Evolutionary conservation across 2,797 vertebrate genomes (phyloP), one percentile per base, ranked within the genome.

Genomic region (Balearica regulorum): DNA sequence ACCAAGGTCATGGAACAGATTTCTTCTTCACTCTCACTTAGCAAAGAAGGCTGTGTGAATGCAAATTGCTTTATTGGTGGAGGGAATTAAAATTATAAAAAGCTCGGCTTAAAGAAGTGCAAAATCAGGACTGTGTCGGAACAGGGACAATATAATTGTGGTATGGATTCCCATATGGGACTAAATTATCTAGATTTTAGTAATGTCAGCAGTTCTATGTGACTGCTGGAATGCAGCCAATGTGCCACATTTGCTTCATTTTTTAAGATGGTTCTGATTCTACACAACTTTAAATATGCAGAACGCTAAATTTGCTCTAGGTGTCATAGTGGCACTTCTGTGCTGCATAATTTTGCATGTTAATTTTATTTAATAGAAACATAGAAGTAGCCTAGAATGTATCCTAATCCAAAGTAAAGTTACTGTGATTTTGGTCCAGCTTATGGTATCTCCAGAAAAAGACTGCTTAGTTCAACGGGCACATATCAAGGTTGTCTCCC

Each of bases 151-250:
- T 98, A 96, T 98, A 98, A 98, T 98, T 98, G 98, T 98, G 95
- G 96, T 98, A 98, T 97, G 96, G 98, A 98, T 98, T 98, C 98
- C 98, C 98, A 98, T 98, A 98, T 97, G 98, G 97, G 98, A 98
- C 97, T 98, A 98, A 98, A 98, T 98, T 98, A 98, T 98, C 98
- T 97, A 87, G 93, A 98, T 98, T 98, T 98, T 97, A 97, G 96
- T 97, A 97, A 97, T 82, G 95, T 98, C 98, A 98, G 98, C 98
- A 98, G 92, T 98, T 98, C 97, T 96, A 33, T 90, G 87, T 90
- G 78, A 96, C 95, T 95, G 89, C 96, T 98, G 98, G 98, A 98
- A 98, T 88, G 94, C 73, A 33, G 97, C 98, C 98, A 98, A 95
- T 84, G 75, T 97, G 96, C 96, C 97, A 98, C 96, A 97, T 97